Conservation (phyloP, 2,113 vertebrate species). For the Hemiscyllium ocellatum region DNA sequence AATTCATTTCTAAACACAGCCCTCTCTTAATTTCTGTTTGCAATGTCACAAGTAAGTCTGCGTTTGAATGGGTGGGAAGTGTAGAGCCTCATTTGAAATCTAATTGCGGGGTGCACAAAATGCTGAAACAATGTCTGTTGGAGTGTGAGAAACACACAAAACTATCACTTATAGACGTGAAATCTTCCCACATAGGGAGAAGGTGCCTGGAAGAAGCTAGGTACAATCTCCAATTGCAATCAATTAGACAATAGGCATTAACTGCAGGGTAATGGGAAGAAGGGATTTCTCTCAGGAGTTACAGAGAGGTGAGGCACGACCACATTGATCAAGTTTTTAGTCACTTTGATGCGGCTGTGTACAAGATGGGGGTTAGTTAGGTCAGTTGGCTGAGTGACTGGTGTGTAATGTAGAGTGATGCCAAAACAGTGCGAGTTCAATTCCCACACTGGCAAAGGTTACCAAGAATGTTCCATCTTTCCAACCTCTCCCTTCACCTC, state of each 20-base stretch:
- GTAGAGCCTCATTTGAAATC: background rate
- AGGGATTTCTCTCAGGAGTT: background rate
- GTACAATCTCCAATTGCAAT: background rate
- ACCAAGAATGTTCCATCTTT: too few species aligned
- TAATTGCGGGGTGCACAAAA: background rate
- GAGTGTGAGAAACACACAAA: background rate
- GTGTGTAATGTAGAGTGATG: too few species aligned
- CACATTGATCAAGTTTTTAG: background rate
- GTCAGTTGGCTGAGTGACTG: too few species aligned
- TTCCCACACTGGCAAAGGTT: too few species aligned
- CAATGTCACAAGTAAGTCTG: background rate
- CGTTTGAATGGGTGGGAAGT: background rate
- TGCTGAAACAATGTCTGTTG: background rate
- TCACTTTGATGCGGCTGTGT: too few species aligned
- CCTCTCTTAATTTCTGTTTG: background rate
- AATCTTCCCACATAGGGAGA: background rate
- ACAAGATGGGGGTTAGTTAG: too few species aligned
- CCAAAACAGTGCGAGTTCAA: too few species aligned
- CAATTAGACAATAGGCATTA: background rate
- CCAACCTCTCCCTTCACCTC: too few species aligned
- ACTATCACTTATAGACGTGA: background rate
- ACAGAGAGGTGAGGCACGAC: background rate
- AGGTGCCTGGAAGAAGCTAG: background rate
- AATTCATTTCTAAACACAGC: background rate
- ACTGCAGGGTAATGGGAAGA: background rate